Conservation (phyloP, 2,797 vertebrate species). For the Mormyrus proboscirostris region DNA sequence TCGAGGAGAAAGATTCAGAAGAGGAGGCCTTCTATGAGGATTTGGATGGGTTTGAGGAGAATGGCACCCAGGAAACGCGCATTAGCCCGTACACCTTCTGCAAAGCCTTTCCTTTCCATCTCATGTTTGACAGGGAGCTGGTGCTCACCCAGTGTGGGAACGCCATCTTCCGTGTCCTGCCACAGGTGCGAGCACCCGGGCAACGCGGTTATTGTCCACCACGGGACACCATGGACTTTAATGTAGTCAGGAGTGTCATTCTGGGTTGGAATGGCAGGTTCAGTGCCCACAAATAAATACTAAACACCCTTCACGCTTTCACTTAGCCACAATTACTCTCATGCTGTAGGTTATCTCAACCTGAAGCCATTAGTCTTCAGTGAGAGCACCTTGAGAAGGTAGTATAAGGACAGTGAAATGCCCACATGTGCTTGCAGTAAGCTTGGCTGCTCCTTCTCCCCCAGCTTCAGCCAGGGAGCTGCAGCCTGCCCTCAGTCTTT, state of each 20-base stretch:
- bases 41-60: constrained; percentile 93
- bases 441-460: constrained; percentile 1
- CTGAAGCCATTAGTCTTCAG: neutral
- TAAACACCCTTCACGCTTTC: neutral
- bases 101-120: constrained; percentile 98
- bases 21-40: constrained; percentile 96
- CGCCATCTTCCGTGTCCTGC: constrained; percentile 92
- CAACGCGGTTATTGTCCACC: neutral
- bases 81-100: constrained; percentile 98
- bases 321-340: neutral
- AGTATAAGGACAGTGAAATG: neutral
- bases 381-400: neutral
- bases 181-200: constrained; percentile 69
- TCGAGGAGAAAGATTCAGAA: constrained; percentile 94
- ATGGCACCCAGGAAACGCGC: constrained; percentile 94
- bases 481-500: constrained; percentile 90
- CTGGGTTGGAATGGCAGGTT: neutral
- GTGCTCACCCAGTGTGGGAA: constrained; percentile 96
- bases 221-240: neutral
- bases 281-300: neutral
- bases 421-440: neutral
- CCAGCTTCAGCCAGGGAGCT: constrained; percentile 89
- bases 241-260: neutral
- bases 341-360: neutral
- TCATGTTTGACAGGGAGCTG: constrained; percentile 94